Conservation (phyloP, 2,797 vertebrate species). For the Hozukius guyotensis region DNA sequence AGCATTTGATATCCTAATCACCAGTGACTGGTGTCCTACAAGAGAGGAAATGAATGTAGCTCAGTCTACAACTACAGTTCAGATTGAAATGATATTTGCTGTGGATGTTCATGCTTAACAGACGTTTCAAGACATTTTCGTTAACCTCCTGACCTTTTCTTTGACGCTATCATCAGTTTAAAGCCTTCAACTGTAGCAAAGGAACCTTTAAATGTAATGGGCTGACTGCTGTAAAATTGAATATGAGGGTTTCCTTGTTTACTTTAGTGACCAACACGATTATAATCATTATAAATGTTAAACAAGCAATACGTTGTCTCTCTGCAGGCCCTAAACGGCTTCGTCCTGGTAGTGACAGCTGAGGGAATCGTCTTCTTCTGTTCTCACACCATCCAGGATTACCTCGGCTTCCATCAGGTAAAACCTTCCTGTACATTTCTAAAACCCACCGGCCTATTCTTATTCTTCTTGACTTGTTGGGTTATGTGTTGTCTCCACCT, state of each 20-base stretch:
- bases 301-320: background rate
- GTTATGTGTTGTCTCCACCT: background rate
- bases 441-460: background rate
- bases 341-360: constrained; percentile 83
- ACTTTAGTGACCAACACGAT: background rate
- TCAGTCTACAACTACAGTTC: background rate
- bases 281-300: background rate
- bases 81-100: background rate
- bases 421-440: background rate
- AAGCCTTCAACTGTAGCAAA: no score
- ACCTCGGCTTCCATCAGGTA: constrained; percentile 90
- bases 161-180: no score
- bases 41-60: background rate
- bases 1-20: background rate
- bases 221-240: background rate
- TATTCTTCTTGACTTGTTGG: background rate
- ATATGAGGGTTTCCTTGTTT: background rate
- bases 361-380: constrained; percentile 87
- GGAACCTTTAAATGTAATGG: background rate
- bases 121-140: no score
- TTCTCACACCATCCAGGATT: constrained; percentile 87
- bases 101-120: background rate
- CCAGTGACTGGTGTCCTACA: background rate
- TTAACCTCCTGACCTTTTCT: no score
- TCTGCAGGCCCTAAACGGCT: constrained; percentile 81